Base-by-base conservation (phyloP, 2,797 vertebrate species). In the Steatocranus sp. region DNA sequence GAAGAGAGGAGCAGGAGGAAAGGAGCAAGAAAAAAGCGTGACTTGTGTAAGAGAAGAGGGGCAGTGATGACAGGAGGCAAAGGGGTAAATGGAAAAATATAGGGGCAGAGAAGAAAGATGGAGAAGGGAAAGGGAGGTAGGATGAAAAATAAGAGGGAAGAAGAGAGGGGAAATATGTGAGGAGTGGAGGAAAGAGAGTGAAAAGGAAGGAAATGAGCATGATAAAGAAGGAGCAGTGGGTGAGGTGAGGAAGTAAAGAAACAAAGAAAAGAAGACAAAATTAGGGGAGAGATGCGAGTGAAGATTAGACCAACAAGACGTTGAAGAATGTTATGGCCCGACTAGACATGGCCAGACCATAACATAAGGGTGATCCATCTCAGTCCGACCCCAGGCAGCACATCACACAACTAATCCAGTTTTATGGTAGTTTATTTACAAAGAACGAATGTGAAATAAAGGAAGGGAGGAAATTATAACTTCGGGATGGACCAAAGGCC, bases 1-100 rank as follows among this genome's bases (percentile, higher is more conserved):
- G 75, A 73, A 73, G 80, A 56, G 41, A 79, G 86, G 84, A 80
- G 48, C 54, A 76, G 63, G 86, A 80, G 51, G 54, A 76, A 63
- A 43, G 25, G 25, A 77, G 50, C 49, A 30, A 7, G 38, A 41
- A 79, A 83, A 43, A 15, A 68, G 17, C 17, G 3, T 12, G 68
- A 53, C 11, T 53, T 27, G 15, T 12, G 46, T 30, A 74, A 5
- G 23, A 17, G 15, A 25, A 75, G 41, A 20, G 48, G 3, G 27
- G n/a, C 11, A 36, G 17, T 48, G 41, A 58, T n/a, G 10, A 30
- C 15, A 20, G n/a, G 23, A 41, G 15, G 51, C 12, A 5, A 36
- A 48, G 38, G 25, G 34, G 25, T 32, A 41, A 51, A 34, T 25
- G 30, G 14, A 17, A 12, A 61, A 32, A 11, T 43, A 43, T 11